phyloP scores from a whole-genome alignment of 2,888 invertebrate genomes.

The Nemoura dubitans region DNA sequence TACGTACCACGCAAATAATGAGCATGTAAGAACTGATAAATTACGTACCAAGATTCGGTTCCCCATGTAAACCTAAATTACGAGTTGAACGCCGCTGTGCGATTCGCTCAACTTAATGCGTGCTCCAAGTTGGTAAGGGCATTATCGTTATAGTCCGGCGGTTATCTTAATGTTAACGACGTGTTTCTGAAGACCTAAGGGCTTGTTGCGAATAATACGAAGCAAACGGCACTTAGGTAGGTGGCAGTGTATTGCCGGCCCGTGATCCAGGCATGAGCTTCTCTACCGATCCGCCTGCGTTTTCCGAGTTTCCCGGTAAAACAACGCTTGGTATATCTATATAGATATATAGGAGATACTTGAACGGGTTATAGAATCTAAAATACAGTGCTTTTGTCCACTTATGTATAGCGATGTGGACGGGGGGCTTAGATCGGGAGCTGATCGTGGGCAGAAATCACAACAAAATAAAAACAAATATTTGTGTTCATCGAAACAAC shows the following conservation, averaged over 20 bases:
- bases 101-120: neutral
- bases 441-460: too few relatives aligned
- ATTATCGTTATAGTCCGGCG: slow-evolving; percentile 4
- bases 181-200: slow-evolving; percentile 7
- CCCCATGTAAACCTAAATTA: neutral
- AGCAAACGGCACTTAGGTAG: neutral
- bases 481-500: too few relatives aligned
- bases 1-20: neutral
- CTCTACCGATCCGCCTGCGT: neutral
- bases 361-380: too few relatives aligned
- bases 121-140: neutral
- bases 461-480: too few relatives aligned
- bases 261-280: neutral
- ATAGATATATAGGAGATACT: too few relatives aligned
- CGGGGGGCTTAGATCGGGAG: too few relatives aligned
- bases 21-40: neutral
- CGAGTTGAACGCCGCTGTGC: neutral
- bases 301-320: neutral
- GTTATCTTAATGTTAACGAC: slow-evolving; percentile 12
- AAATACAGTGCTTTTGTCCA: too few relatives aligned
- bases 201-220: slow-evolving; percentile 7
- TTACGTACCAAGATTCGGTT: neutral
- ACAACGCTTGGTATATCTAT: neutral
- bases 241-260: neutral
- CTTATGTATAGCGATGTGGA: too few relatives aligned